phyloP scores from a whole-genome alignment of 2,888 invertebrate species.

The Coecobrya sp. region DNA sequence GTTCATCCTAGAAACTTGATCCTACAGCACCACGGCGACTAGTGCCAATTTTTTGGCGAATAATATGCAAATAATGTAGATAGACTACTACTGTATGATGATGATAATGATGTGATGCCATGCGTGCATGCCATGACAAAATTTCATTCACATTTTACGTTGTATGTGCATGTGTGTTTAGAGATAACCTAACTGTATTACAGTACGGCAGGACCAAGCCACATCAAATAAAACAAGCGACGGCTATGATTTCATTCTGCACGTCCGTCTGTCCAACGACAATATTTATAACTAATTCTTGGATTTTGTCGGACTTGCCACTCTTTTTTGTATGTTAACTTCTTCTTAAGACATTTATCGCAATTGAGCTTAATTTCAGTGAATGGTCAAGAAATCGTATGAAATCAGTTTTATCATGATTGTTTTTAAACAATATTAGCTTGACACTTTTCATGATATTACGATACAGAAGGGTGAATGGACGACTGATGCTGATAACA shows the following conservation, averaged over 20 bases:
- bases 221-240: background rate
- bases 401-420: background rate
- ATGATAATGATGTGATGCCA: slow-evolving; percentile 8
- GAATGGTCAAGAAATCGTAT: too few species aligned
- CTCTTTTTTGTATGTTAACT: too few species aligned
- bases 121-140: slow-evolving; percentile 27
- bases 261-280: background rate
- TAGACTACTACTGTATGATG: slow-evolving; percentile 17
- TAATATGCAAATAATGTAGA: slow-evolving; percentile 48
- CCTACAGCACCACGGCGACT: slow-evolving; percentile 18
- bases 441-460: background rate
- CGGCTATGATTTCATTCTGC: background rate
- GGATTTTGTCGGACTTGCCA: too few species aligned
- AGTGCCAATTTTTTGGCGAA: slow-evolving; percentile 42
- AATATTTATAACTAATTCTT: too few species aligned
- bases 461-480: background rate
- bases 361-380: too few species aligned
- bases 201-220: background rate
- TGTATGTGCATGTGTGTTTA: background rate
- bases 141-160: background rate
- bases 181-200: slow-evolving; percentile 4
- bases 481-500: slow-evolving; percentile 30
- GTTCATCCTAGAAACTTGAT: slow-evolving; percentile 39
- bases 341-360: too few species aligned
- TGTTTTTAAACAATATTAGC: background rate